Evolutionary conservation across 2,113 vertebrate species (phyloP).

Genomic region (Pluvialis apricaria): DNA sequence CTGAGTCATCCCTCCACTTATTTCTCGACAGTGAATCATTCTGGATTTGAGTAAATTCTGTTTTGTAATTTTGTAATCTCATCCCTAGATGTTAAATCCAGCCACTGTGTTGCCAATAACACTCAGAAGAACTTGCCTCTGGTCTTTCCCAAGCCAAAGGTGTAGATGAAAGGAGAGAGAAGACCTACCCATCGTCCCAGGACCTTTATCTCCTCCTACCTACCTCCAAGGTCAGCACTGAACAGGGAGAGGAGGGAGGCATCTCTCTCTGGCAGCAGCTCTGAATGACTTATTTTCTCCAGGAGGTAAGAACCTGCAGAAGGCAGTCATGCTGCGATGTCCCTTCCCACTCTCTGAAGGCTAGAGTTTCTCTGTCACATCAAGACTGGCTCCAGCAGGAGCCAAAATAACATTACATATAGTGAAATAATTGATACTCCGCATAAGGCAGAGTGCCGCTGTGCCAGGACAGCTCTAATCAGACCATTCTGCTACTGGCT

Average conservation of each 20-base stretch:
- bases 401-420: not conserved
- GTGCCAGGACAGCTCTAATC: not conserved
- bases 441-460: not conserved
- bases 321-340: not conserved
- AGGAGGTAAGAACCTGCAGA: not conserved
- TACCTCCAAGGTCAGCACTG: not conserved
- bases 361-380: not conserved
- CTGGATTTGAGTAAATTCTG: not conserved
- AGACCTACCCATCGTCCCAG: not conserved
- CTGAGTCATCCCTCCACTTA: not conserved
- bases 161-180: not conserved
- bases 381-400: not conserved
- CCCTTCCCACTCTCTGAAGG: not conserved
- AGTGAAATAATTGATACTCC: not conserved
- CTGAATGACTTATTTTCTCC: not conserved
- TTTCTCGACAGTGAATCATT: not conserved
- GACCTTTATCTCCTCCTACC: not conserved
- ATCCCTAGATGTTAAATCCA: not conserved
- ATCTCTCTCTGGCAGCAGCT: not conserved
- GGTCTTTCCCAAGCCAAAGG: not conserved
- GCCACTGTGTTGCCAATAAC: fast-evolving
- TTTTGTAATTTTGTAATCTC: not conserved
- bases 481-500: not conserved
- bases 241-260: not conserved
- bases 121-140: not conserved